These are phyloP conservation scores for Xyrichtys novacula DNA, from an alignment of 2,797 vertebrate genomes.

Conservation along the genomic window DNA sequence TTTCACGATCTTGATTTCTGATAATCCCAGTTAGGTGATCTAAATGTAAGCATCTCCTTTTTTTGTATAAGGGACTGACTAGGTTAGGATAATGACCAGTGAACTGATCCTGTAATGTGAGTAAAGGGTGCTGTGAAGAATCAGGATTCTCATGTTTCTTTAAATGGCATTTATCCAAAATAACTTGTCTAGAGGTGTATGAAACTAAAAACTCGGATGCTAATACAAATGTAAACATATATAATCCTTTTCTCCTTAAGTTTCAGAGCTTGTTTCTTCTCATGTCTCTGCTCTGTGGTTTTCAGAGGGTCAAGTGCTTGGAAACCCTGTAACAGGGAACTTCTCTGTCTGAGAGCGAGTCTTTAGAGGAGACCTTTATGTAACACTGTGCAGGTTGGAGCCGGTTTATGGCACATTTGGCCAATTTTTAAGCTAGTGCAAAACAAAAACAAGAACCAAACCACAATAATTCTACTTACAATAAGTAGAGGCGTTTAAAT, in stretches of 20 bases:
- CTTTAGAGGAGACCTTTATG: conserved; percentile 16
- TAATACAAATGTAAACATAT: background rate
- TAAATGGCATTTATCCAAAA: background rate
- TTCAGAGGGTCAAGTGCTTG: background rate
- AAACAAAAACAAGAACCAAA: conserved; percentile 7
- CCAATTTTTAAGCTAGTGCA: conserved; percentile 1
- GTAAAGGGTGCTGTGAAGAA: background rate
- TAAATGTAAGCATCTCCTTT: background rate
- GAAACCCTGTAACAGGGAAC: conserved; percentile 1
- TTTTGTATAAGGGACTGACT: background rate
- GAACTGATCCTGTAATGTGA: background rate
- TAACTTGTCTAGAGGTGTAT: background rate
- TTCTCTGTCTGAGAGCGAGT: background rate
- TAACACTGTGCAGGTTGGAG: conserved; percentile 31
- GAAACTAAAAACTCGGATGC: background rate
- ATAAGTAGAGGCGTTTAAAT: too few species aligned
- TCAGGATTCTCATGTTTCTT: background rate
- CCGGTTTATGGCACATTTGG: background rate
- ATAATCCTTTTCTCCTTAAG: background rate
- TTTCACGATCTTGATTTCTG: background rate
- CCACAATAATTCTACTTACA: background rate
- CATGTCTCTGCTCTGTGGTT: background rate
- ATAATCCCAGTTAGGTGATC: background rate
- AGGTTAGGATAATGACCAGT: background rate
- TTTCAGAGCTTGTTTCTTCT: background rate